Conservation (phyloP, 2,888 invertebrate species). For the Dorcus hopei region DNA sequence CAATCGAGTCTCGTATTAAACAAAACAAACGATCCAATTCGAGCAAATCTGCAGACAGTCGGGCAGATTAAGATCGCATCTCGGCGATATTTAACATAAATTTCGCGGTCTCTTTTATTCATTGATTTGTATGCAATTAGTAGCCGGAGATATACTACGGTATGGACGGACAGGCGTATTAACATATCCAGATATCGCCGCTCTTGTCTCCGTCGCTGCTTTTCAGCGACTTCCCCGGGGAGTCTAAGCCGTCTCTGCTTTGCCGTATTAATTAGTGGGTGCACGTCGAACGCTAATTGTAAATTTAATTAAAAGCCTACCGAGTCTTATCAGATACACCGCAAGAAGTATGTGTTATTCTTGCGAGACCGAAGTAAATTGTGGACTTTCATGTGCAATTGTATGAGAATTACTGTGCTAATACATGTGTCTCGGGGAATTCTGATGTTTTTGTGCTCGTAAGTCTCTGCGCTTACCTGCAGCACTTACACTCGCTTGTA, state of each 20-base stretch:
- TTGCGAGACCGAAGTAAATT: conserved; percentile 37
- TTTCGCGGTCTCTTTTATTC: conserved; percentile 39
- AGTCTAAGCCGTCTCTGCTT: not conserved
- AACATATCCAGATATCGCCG: conserved; percentile 40
- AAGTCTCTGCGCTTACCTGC: too few species aligned
- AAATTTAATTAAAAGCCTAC: conserved; percentile 48
- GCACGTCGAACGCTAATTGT: conserved; percentile 48
- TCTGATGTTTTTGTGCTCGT: not conserved
- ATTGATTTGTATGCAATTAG: conserved; percentile 42
- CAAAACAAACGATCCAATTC: conserved; percentile 18
- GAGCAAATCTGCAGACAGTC: conserved; percentile 29
- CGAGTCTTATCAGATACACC: conserved; percentile 41
- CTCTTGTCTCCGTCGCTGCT: not conserved
- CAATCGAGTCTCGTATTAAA: not conserved
- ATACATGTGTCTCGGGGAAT: not conserved
- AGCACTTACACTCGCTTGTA: too few species aligned
- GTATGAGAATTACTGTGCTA: conserved; percentile 2
- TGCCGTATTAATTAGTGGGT: conserved; percentile 48
- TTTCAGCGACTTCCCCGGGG: conserved; percentile 1
- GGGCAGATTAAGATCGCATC: conserved; percentile 38
- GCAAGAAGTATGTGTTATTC: conserved; percentile 42
- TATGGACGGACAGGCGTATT: conserved; percentile 37
- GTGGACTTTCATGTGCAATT: conserved; percentile 24
- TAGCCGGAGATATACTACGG: conserved; percentile 39
- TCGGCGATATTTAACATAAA: conserved; percentile 36